Evolutionary conservation across 2,888 invertebrate species (phyloP).

Genomic region (Seira sanloemensis): DNA sequence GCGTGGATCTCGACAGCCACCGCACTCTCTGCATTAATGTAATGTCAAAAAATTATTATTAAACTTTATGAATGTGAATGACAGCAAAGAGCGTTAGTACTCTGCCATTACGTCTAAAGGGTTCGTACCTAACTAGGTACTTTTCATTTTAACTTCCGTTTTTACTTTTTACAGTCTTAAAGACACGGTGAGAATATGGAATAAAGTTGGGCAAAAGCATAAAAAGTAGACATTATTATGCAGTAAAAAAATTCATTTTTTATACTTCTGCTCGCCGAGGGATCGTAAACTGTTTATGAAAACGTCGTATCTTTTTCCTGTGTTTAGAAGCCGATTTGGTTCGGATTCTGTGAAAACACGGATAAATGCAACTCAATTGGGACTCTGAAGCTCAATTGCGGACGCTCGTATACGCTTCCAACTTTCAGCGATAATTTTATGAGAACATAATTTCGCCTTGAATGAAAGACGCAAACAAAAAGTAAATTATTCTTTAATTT

Average conservation of each 20-base stretch:
- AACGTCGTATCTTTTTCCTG: too few species aligned
- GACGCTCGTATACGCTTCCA: too few species aligned
- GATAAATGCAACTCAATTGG: too few species aligned
- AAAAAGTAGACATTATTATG: neutral
- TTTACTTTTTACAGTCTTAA: neutral
- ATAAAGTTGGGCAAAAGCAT: neutral
- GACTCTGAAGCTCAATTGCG: too few species aligned
- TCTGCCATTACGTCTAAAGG: neutral
- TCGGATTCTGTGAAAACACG: too few species aligned
- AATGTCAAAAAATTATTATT: too few species aligned
- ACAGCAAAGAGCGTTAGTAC: conserved; percentile 9
- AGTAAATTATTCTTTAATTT: conserved; percentile 16
- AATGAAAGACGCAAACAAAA: conserved; percentile 12
- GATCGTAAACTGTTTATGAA: conserved; percentile 57
- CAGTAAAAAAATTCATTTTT: conserved; percentile 16
- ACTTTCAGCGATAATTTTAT: conserved; percentile 3
- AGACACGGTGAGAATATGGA: neutral
- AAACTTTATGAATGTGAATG: too few species aligned
- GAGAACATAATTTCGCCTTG: conserved; percentile 10
- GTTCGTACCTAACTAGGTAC: too few species aligned
- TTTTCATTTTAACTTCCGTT: neutral
- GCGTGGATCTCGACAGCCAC: too few species aligned
- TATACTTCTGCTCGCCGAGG: conserved; percentile 40
- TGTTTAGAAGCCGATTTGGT: too few species aligned
- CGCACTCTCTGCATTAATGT: too few species aligned